Percentiles rank a stretch among this genome's conserved stretches.
These are phyloP conservation scores for Netelia fuscicornis DNA, from an alignment of 2,888 invertebrate species.

Conservation along the genomic window DNA sequence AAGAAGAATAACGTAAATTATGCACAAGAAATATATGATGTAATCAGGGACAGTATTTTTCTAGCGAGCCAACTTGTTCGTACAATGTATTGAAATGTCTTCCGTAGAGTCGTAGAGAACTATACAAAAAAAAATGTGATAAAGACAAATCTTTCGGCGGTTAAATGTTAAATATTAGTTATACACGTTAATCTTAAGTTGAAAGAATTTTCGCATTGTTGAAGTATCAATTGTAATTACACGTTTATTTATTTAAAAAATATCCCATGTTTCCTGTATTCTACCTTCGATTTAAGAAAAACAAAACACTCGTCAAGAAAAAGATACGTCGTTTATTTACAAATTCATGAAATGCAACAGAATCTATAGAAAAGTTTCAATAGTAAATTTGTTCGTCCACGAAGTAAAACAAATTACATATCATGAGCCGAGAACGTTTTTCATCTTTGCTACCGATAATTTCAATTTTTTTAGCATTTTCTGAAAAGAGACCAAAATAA, in stretches of 20 bases:
- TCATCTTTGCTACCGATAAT: constrained; percentile 78
- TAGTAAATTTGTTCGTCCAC: constrained; percentile 80
- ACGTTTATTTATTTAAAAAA: constrained; percentile 53
- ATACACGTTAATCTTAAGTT: constrained; percentile 38
- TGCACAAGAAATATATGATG: constrained; percentile 15
- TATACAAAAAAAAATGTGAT: constrained; percentile 40
- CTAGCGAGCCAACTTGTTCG: constrained; percentile 20
- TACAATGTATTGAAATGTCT: background rate
- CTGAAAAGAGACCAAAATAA: constrained; percentile 71
- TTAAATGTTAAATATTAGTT: constrained; percentile 35
- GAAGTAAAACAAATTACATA: constrained; percentile 82
- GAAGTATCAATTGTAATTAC: constrained; percentile 46
- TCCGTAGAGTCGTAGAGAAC: constrained; percentile 20
- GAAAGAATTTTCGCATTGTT: constrained; percentile 48
- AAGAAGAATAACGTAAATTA: background rate
- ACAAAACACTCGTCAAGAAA: constrained; percentile 6
- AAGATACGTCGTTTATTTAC: background rate
- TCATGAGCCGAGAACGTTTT: constrained; percentile 79
- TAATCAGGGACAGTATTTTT: constrained; percentile 63
- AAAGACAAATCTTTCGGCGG: constrained; percentile 34
- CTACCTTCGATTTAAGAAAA: background rate
- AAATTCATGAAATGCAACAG: background rate
- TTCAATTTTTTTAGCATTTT: constrained; percentile 80
- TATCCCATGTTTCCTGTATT: background rate
- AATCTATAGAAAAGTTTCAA: constrained; percentile 67